Conservation (phyloP, 2,888 invertebrate genomes). For the Parnassius apollo region DNA sequence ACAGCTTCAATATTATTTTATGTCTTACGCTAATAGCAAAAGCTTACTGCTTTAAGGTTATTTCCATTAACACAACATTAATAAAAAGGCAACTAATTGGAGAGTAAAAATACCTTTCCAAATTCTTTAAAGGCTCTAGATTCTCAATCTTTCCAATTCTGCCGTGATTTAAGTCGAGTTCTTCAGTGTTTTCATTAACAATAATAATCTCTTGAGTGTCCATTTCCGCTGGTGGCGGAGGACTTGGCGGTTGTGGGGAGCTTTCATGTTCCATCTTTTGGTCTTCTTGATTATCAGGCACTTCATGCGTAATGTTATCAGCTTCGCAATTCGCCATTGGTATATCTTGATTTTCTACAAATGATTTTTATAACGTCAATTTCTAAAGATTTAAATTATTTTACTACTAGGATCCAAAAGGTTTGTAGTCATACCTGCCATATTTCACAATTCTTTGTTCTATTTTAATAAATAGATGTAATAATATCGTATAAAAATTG, state of each 20-base stretch:
- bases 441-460: conserved; percentile 5
- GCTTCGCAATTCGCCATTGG: conserved; percentile 42
- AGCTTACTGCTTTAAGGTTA: no score
- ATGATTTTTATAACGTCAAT: conserved; percentile 3
- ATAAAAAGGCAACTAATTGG: background rate
- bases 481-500: conserved; percentile 3
- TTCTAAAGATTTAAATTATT: background rate
- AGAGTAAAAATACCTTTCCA: conserved; percentile 80
- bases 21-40: no score
- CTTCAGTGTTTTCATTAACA: conserved; percentile 84
- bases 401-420: background rate
- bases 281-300: conserved; percentile 11
- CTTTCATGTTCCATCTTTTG: conserved; percentile 35
- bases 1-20: no score
- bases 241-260: conserved; percentile 46
- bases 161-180: conserved; percentile 95
- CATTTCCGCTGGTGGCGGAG: conserved; percentile 56
- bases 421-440: conserved; percentile 14
- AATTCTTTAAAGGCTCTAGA: conserved; percentile 87
- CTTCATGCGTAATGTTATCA: conserved; percentile 35
- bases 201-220: conserved; percentile 83
- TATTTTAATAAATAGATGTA: conserved; percentile 2
- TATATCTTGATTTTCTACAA: conserved; percentile 48
- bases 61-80: no score
- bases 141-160: conserved; percentile 92